Percentiles rank a stretch among this genome's conserved stretches.
phyloP scores from a whole-genome alignment of 2,888 invertebrate genomes.

The Pseudanteris insignis region DNA sequence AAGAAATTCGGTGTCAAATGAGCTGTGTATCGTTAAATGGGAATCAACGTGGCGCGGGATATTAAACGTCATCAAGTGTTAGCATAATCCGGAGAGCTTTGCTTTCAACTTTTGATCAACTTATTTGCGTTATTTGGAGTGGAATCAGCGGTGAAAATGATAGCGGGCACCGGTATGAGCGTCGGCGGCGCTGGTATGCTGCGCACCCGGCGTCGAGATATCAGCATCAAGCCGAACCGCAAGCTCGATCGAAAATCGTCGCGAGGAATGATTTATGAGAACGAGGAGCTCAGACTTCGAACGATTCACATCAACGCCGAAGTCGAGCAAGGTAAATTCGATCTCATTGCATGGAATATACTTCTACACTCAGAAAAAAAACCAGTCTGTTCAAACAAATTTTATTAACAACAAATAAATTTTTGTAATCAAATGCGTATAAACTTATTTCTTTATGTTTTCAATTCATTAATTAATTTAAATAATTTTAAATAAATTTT shows the following conservation, averaged over 20 bases:
- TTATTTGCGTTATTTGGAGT: too few species aligned
- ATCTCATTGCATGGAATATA: background rate
- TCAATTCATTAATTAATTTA: too few species aligned
- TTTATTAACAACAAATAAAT: too few species aligned
- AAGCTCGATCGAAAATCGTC: slow-evolving; percentile 91
- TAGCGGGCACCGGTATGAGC: slow-evolving; percentile 57
- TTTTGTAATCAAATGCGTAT: too few species aligned
- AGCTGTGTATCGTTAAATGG: background rate
- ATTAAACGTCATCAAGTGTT: slow-evolving; percentile 24
- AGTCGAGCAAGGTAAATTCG: slow-evolving; percentile 82
- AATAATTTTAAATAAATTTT: too few species aligned
- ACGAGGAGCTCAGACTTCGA: slow-evolving; percentile 87
- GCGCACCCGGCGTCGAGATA: slow-evolving; percentile 85
- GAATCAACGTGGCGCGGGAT: background rate
- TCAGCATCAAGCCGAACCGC: slow-evolving; percentile 88
- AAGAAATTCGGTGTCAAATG: too few species aligned
- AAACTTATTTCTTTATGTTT: too few species aligned
- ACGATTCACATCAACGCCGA: slow-evolving; percentile 93
- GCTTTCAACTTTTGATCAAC: slow-evolving; percentile 33
- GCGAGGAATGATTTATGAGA: slow-evolving; percentile 93
- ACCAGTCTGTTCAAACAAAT: too few species aligned
- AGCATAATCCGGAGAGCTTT: slow-evolving; percentile 27
- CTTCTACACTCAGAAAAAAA: background rate
- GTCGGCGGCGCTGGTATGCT: slow-evolving; percentile 72
- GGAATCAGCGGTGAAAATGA: slow-evolving; percentile 51